These are phyloP conservation scores for Merodon equestris DNA, from an alignment of 2,888 invertebrate genomes.

Conservation along the genomic window DNA sequence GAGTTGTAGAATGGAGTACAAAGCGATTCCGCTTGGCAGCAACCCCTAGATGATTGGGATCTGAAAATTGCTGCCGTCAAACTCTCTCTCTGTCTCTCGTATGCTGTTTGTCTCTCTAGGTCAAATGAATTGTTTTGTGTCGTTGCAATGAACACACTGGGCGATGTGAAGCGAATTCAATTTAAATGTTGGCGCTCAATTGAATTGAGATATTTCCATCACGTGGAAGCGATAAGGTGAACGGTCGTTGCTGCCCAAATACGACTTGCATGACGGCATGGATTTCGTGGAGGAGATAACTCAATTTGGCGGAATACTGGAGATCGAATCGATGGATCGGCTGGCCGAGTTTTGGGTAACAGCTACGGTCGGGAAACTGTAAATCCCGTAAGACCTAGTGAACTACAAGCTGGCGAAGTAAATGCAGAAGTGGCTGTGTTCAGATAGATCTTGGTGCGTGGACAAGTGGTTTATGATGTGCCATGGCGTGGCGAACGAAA, in stretches of 20 bases:
- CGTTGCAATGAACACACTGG: too few species aligned
- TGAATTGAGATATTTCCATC: conserved; percentile 61
- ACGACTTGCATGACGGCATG: conserved; percentile 29
- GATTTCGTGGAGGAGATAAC: conserved; percentile 40
- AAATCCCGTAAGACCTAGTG: too few species aligned
- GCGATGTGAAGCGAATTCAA: too few species aligned
- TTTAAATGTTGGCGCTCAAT: not conserved
- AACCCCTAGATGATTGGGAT: conserved; percentile 47
- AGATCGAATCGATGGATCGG: conserved; percentile 61
- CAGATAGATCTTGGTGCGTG: too few species aligned
- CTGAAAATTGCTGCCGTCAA: conserved; percentile 36
- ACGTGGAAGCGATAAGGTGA: conserved; percentile 57
- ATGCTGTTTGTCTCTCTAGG: conserved; percentile 54
- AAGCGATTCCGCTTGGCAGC: conserved; percentile 3
- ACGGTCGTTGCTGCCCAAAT: not conserved
- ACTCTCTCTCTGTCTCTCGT: conserved; percentile 18
- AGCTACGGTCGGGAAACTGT: too few species aligned
- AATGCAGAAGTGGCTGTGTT: too few species aligned
- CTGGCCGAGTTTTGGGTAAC: conserved; percentile 10
- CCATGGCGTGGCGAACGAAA: too few species aligned
- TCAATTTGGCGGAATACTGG: conserved; percentile 55
- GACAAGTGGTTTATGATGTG: too few species aligned
- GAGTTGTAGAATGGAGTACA: conserved; percentile 38
- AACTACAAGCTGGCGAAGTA: too few species aligned
- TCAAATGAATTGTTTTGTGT: conserved; percentile 43